A percentile compares a stretch with the other conserved stretches of the same genome.
These are phyloP conservation scores for Chaitophorus viminalis DNA, from an alignment of 2,888 invertebrate genomes.

Conservation along the genomic window DNA sequence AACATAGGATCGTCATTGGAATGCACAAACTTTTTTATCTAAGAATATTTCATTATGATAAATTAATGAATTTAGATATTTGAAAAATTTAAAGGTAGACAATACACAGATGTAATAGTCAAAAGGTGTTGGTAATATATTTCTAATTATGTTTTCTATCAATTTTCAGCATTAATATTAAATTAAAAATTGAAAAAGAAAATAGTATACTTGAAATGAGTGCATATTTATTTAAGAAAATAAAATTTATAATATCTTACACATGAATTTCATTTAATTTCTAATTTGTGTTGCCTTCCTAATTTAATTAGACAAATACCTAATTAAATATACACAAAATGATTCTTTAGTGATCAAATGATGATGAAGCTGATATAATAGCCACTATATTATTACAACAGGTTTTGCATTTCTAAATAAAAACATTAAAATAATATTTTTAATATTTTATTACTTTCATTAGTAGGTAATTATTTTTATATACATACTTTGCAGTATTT, in stretches of 20 bases:
- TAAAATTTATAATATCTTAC: background rate
- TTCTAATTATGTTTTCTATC: too few species aligned
- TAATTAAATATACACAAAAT: background rate
- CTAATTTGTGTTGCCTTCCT: slow-evolving; percentile 17
- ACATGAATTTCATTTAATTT: background rate
- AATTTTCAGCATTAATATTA: background rate
- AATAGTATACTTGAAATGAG: background rate
- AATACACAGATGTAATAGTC: background rate
- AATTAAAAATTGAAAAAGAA: background rate
- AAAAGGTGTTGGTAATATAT: too few species aligned
- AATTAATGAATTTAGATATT: background rate
- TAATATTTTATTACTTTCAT: too few species aligned
- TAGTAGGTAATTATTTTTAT: background rate
- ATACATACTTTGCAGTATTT: slow-evolving; percentile 71
- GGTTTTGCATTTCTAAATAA: slow-evolving; percentile 61
- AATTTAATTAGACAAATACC: background rate
- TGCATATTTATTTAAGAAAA: too few species aligned
- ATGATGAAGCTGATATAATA: slow-evolving; percentile 57
- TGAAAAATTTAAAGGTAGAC: slow-evolving; percentile 1
- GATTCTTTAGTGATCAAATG: slow-evolving; percentile 11
- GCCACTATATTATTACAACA: slow-evolving; percentile 59
- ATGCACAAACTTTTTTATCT: background rate
- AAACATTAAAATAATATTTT: slow-evolving; percentile 14
- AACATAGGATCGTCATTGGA: slow-evolving; percentile 37
- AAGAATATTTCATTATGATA: slow-evolving; percentile 11